phyloP scores from a whole-genome alignment of 2,113 vertebrate species.

The Podarcis raffonei region DNA sequence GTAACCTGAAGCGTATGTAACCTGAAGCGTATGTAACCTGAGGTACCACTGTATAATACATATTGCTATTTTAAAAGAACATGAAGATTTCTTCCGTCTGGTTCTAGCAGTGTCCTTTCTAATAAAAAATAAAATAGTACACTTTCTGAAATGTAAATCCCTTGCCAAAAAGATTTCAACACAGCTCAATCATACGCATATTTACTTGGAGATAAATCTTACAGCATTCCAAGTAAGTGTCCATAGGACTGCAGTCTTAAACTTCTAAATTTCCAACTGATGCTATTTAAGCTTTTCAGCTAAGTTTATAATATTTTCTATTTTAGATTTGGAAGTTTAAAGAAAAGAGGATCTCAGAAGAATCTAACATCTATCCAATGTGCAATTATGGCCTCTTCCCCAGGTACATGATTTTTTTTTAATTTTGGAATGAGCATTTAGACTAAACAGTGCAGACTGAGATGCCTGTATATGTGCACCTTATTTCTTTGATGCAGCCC shows the following conservation, averaged over 20 bases:
- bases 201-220: neutral
- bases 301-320: neutral
- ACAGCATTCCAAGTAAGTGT: neutral
- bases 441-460: neutral
- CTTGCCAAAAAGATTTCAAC: neutral
- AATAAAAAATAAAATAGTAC: neutral
- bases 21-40: too few species aligned
- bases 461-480: neutral
- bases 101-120: neutral
- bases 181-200: neutral
- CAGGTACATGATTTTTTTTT: slow-evolving; percentile 21
- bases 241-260: neutral
- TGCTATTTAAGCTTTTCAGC: neutral
- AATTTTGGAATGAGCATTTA: neutral
- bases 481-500: neutral
- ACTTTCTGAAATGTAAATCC: neutral
- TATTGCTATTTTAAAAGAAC: too few species aligned
- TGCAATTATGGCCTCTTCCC: slow-evolving; percentile 40
- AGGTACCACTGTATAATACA: too few species aligned
- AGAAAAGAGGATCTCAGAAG: neutral
- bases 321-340: slow-evolving; percentile 49
- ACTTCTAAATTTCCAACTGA: neutral
- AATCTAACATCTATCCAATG: slow-evolving; percentile 8
- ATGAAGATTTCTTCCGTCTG: neutral
- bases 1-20: too few species aligned